Evolutionary conservation across 35 echinoderm and acorn worm genomes (phyloP).

Genomic region (Antedon bifida): DNA sequence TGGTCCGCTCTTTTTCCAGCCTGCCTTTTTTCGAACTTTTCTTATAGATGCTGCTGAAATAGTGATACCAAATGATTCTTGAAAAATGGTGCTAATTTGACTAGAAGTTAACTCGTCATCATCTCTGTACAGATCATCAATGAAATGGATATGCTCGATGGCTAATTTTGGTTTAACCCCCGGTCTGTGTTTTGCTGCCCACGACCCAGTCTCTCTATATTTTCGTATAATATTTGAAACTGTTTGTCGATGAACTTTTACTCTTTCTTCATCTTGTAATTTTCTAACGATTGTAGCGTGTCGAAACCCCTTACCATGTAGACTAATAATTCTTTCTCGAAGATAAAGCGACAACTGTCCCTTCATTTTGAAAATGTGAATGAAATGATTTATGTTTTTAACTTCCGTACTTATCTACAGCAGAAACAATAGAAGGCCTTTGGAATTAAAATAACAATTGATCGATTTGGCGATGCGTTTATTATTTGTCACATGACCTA

Average conservation of each 20-base stretch:
- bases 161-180: background rate
- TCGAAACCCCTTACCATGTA: background rate
- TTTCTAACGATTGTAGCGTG: background rate
- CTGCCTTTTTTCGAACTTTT: slow-evolving; percentile 3
- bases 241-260: background rate
- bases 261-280: background rate
- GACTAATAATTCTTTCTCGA: background rate
- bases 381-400: too few species aligned
- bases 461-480: too few species aligned
- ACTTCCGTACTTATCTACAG: too few species aligned
- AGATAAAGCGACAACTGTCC: background rate
- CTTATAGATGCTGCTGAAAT: background rate
- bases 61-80: background rate
- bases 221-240: background rate
- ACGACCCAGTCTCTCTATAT: background rate
- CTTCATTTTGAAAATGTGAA: background rate
- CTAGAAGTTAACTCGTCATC: background rate
- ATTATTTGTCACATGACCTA: too few species aligned
- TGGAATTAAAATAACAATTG: too few species aligned
- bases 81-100: background rate
- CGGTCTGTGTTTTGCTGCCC: background rate
- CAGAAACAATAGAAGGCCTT: too few species aligned
- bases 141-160: background rate
- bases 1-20: slow-evolving; percentile 17
- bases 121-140: background rate